Percentiles rank a stretch among this genome's conserved stretches.
phyloP scores from a whole-genome alignment of 2,888 invertebrate genomes.

The Lithodes maja region DNA sequence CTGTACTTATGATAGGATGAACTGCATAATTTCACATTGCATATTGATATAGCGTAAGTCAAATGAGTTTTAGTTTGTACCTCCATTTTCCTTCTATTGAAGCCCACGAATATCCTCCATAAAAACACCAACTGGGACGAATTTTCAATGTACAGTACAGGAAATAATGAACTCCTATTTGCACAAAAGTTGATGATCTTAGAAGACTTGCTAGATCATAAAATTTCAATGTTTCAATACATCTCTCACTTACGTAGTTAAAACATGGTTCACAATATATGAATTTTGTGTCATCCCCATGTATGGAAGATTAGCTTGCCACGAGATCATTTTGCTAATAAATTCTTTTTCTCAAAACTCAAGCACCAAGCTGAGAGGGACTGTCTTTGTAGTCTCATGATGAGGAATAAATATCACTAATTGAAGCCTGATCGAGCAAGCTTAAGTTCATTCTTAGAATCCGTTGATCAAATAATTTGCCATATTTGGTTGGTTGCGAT shows the following conservation, averaged over 20 bases:
- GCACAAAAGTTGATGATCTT: background rate
- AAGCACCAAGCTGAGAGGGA: too few relatives aligned
- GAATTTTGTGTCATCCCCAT: too few relatives aligned
- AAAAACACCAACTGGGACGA: slow-evolving; percentile 13
- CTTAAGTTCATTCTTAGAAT: too few relatives aligned
- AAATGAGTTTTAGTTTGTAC: background rate
- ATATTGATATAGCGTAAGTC: background rate
- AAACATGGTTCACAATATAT: background rate
- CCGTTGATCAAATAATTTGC: too few relatives aligned
- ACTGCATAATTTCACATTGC: background rate
- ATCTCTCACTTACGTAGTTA: background rate
- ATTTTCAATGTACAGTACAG: background rate
- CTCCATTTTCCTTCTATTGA: background rate
- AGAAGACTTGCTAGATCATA: background rate
- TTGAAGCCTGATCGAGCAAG: too few relatives aligned
- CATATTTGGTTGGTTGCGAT: too few relatives aligned
- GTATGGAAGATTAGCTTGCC: too few relatives aligned
- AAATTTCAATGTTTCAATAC: background rate
- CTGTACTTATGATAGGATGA: background rate
- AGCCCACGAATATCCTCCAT: background rate
- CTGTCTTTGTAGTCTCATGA: too few relatives aligned
- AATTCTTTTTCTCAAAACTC: too few relatives aligned
- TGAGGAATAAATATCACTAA: too few relatives aligned
- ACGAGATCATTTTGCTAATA: too few relatives aligned
- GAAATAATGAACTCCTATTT: background rate